Evolutionary conservation across 2,888 invertebrate genomes (phyloP), one percentile per base, ranked within the genome.

Genomic region (Apodemia zela): DNA sequence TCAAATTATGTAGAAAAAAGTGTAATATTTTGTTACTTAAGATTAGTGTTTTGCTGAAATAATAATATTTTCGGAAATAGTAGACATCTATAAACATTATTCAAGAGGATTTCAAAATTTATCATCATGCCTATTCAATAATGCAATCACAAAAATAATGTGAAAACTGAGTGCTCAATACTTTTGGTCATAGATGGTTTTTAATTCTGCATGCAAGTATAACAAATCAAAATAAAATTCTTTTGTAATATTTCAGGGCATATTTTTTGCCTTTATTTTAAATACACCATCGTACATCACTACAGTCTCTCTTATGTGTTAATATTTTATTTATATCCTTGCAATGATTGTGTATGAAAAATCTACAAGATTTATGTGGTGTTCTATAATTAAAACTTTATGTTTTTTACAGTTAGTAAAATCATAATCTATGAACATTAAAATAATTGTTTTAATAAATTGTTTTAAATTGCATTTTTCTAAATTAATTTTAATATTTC

Each of bases 301-400:
- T 65, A 66, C 65, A 65, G 45, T n/a, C 35, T 67, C 64, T 63
- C 49, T 51, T 66, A 17, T n/a, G n/a, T n/a, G n/a, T n/a, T 61
- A 61, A 59, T 47, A 66, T 66, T 42, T 59, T 63, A 42, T 63
- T 67, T 60, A 67, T 64, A 15, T 67, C 66, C 61, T 69, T 67
- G 29, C 67, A 69, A 21, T 68, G 66, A 59, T 66, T 66, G n/a
- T 62, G 29, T 18, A 68, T 67, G n/a, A 35, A 67, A 29, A 67
- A 68, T 67, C 67, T 66, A 42, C 67, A 67, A 25, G 68, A 66
- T 65, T 66, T 3, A 66, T n/a, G 8, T 65, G 13, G 49, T 59
- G 64, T 11, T 60, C 51, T n/a, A 66, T 66, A 38, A 61, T 10
- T 6, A 51, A 45, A 29, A 62, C 59, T 47, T 65, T 54, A 47